These are phyloP conservation scores for Eilema depressum DNA, from an alignment of 2,888 invertebrate species.

Conservation along the genomic window DNA sequence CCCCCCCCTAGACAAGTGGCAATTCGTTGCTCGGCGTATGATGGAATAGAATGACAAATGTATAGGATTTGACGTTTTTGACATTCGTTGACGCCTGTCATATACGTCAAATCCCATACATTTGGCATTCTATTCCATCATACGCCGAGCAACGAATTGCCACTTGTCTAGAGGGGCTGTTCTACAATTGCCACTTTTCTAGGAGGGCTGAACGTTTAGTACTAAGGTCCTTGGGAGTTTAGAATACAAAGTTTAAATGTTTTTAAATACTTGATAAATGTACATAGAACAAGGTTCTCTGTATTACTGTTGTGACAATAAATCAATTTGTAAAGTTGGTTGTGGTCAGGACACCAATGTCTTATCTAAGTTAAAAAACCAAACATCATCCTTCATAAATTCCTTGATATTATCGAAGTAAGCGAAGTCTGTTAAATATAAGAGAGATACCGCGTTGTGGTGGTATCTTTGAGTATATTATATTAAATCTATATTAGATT, in stretches of 20 bases:
- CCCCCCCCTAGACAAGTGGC: no score
- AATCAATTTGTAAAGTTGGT: conserved; percentile 26
- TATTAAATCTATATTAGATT: conserved; percentile 7
- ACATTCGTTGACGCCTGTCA: no score
- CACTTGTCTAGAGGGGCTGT: no score
- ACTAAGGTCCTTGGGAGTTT: not conserved
- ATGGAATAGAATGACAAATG: no score
- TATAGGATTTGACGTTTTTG: no score
- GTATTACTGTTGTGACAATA: conserved; percentile 42
- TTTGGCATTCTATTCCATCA: no score
- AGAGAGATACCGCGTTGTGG: not conserved
- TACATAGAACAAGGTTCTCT: conserved; percentile 42
- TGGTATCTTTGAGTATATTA: conserved; percentile 4
- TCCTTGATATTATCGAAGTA: conserved; percentile 11
- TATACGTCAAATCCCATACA: no score
- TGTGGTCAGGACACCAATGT: conserved; percentile 14
- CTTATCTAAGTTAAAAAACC: conserved; percentile 10
- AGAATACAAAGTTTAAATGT: conserved; percentile 10
- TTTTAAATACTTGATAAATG: conserved; percentile 19
- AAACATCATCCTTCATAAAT: conserved; percentile 9
- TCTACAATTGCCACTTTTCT: no score
- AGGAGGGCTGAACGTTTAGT: not conserved
- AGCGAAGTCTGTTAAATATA: conserved; percentile 8
- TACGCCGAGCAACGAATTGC: no score
- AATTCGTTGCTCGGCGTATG: no score